These are phyloP conservation scores for Orycteropus afer DNA, from an alignment of 2,113 vertebrate species.

Conservation along the genomic window DNA sequence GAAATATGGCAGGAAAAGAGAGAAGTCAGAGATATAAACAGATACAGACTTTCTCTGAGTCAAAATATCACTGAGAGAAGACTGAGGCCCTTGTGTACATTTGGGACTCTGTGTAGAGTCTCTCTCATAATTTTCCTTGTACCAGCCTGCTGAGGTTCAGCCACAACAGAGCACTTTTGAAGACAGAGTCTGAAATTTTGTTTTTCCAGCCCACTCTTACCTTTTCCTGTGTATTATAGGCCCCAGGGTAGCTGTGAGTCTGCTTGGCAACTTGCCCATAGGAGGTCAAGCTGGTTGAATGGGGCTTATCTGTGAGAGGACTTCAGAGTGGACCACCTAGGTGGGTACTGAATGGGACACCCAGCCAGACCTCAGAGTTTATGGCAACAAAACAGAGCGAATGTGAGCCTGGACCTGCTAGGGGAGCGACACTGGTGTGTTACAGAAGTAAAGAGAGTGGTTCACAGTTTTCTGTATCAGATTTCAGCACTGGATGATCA, in stretches of 20 bases:
- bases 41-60: neutral
- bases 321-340: constrained; percentile 41
- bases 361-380: neutral
- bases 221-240: constrained; percentile 35
- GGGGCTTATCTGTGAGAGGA: neutral
- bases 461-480: neutral
- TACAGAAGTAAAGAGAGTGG: neutral
- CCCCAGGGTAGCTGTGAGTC: neutral
- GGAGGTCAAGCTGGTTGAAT: neutral
- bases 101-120: neutral
- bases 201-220: constrained; percentile 22
- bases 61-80: neutral
- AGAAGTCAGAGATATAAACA: neutral
- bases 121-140: neutral
- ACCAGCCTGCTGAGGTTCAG: neutral
- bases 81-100: neutral
- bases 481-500: neutral
- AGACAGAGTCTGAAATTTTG: neutral
- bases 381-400: neutral
- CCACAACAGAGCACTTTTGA: neutral
- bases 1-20: neutral
- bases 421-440: neutral
- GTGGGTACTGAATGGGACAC: neutral
- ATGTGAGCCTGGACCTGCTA: neutral
- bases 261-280: neutral